Base-by-base conservation (phyloP, 2,888 invertebrate species). In the Orthonychiurus folsomi region DNA sequence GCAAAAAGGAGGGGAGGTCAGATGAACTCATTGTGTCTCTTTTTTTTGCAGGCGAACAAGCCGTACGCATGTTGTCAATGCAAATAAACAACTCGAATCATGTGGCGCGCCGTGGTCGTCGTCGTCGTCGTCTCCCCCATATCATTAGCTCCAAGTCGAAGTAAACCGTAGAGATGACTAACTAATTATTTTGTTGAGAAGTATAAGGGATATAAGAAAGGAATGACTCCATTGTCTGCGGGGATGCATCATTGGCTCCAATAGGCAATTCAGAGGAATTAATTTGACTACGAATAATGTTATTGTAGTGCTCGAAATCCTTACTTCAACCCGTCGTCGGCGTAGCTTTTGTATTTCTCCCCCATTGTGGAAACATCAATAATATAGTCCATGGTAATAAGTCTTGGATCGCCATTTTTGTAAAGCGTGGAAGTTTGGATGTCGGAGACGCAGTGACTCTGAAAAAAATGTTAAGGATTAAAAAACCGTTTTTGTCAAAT, bases 371-470 rank as follows among this genome's bases (percentile, higher is more conserved):
- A 25, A 1, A 56, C 28, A 70, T 84, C 84, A 73, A 92, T 87
- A 71, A 84, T 80, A 77, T 93, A 93, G 78, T 93, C 92, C 74
- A 92, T 78, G 2, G 88, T 87, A 0, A 92, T 86, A 75, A 91
- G 80, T 57, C 84, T 82, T 1, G 91, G 85, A 72, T 84, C 83
- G 3, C 89, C 89, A 63, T 84, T 82, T 47, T 89, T 87, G 74
- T 86, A 87, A 61, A 93, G 79, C 64, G 92, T 87, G 9, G 90
- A 90, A 0, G 91, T 90, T 76, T 86, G 88, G 64, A 92, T 91
- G 75, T 89, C 88, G 56, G 86, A 86, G 56, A 86, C 86, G 74
- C 88, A 88, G 69, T 84, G 82, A 74, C 88, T 88, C 90, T 91
- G 80, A 2, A 66, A 52, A 21, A 48, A 15, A 15, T 48, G 12